Percentiles rank a stretch among this genome's conserved stretches.
Conservation (phyloP, 2,113 vertebrate species). For the Dicrurus megarhynchus region DNA sequence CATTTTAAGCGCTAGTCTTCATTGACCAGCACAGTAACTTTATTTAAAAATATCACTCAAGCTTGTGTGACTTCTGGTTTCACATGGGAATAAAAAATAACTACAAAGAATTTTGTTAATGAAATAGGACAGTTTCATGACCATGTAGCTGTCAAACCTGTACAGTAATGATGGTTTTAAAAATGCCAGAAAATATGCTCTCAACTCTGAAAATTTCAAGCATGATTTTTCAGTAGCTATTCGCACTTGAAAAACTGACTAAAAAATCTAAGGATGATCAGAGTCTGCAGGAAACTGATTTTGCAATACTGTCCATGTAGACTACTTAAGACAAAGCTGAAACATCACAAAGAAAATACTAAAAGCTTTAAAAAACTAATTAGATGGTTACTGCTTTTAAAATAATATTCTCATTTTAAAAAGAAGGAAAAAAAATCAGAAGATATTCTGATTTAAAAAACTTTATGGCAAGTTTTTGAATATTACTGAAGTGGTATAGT, state of each 20-base stretch:
- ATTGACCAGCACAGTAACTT: not conserved
- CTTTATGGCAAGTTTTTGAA: not conserved
- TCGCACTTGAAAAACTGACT: not conserved
- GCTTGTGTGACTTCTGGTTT: not conserved
- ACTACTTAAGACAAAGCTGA: not conserved
- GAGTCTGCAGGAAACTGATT: not conserved
- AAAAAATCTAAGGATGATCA: not conserved
- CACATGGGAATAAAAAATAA: not conserved
- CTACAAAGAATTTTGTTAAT: not conserved
- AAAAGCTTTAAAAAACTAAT: not conserved
- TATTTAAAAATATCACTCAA: not conserved
- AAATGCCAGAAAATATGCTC: not conserved
- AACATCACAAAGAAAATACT: not conserved
- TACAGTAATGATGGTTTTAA: not conserved
- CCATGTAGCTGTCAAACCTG: not conserved
- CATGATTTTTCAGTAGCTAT: not conserved
- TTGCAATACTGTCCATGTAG: not conserved
- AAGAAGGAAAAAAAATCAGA: not conserved
- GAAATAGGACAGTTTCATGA: not conserved
- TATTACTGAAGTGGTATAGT: not conserved
- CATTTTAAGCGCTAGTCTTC: not conserved
- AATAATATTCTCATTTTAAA: not conserved
- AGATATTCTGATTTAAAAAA: not conserved
- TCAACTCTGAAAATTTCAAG: not conserved
- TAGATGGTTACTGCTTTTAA: not conserved